Percentiles rank a stretch among this genome's conserved stretches.
Evolutionary conservation across 2,113 vertebrate species (phyloP).

Genomic region (Gadus chalcogrammus): DNA sequence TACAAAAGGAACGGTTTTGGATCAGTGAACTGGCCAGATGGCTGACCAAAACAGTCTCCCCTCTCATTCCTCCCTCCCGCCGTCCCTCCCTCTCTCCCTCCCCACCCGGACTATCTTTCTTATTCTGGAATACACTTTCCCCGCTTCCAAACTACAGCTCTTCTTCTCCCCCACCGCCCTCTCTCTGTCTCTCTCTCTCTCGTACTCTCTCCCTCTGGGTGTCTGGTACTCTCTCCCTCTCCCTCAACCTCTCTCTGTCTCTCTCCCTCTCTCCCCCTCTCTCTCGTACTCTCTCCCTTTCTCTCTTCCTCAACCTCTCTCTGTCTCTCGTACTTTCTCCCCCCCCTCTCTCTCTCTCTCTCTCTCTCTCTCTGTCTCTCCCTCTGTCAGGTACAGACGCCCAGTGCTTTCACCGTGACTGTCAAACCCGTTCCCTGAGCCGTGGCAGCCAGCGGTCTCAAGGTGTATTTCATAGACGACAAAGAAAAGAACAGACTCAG

Average conservation of each 20-base stretch:
- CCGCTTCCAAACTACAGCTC: background rate
- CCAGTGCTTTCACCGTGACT: too few species aligned
- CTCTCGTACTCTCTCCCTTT: background rate
- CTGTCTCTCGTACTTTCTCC: background rate
- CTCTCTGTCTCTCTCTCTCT: background rate
- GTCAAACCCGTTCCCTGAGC: too few species aligned
- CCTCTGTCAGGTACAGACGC: too few species aligned
- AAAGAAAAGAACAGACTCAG: too few species aligned
- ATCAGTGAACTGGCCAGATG: constrained; percentile 72
- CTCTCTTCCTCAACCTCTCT: background rate
- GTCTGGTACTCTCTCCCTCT: background rate
- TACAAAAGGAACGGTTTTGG: constrained; percentile 70
- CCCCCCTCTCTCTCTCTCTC: background rate
- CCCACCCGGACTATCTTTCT: background rate
- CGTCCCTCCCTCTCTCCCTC: constrained; percentile 12
- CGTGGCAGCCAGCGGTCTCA: too few species aligned
- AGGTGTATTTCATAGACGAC: too few species aligned
- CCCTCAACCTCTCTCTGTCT: background rate
- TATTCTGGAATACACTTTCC: background rate
- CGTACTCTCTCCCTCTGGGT: background rate
- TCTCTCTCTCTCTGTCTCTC: background rate
- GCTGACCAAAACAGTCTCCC: constrained; percentile 55
- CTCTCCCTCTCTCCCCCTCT: background rate
- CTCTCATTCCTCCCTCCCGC: background rate
- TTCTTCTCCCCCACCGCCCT: background rate